These are phyloP conservation scores for Ecdyonurus torrentis DNA, from an alignment of 2,888 invertebrate species.

Conservation along the genomic window DNA sequence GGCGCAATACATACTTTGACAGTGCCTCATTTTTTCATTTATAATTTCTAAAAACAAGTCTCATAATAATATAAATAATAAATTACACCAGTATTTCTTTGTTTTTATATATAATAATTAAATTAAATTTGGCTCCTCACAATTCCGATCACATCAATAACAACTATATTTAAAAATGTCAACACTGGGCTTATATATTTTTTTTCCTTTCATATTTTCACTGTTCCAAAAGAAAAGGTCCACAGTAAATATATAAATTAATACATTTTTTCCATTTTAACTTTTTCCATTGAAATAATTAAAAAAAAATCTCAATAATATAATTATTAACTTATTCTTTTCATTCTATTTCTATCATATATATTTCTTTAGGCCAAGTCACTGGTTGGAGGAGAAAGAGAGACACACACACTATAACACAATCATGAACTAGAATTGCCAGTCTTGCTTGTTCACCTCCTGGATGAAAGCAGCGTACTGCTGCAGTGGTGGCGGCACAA, in stretches of 20 bases:
- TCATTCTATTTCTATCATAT: no score
- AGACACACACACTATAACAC: neutral
- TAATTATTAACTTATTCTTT: neutral
- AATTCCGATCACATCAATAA: neutral
- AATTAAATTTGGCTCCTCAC: neutral
- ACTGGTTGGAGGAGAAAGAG: neutral
- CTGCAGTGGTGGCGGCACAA: conserved; percentile 11
- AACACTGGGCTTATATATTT: neutral
- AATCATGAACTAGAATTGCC: neutral
- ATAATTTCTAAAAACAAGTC: neutral
- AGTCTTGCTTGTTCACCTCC: neutral
- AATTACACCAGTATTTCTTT: neutral
- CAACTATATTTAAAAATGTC: neutral
- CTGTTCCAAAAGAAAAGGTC: neutral
- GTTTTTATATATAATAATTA: no score
- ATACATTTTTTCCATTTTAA: neutral
- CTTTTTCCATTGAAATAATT: neutral
- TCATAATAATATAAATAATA: neutral
- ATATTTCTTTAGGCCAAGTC: neutral
- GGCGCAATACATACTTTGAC: neutral
- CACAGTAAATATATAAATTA: neutral
- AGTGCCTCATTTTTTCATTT: no score
- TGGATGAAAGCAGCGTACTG: neutral
- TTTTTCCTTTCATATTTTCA: no score
- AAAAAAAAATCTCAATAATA: neutral